phyloP scores from a whole-genome alignment of 2,113 vertebrate species.

The Neolamprologus tretocephalus region DNA sequence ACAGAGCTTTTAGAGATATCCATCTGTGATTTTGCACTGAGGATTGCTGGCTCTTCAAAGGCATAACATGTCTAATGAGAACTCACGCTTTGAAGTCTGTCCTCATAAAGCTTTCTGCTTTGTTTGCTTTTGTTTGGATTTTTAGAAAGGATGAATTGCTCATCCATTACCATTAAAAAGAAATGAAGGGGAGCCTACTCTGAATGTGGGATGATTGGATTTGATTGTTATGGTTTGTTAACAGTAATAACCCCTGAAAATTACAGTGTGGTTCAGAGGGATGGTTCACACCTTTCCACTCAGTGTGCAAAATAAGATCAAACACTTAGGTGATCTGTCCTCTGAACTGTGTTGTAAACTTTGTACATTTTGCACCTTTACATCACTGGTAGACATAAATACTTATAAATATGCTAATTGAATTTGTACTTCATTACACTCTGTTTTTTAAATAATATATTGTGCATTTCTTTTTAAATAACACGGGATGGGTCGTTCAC shows the following conservation, averaged over 20 bases:
- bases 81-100: slow-evolving; percentile 49
- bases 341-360: neutral
- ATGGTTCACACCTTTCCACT: neutral
- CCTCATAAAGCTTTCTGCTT: slow-evolving; percentile 21
- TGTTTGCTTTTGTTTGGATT: slow-evolving; percentile 40
- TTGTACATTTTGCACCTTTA: neutral
- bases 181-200: neutral
- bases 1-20: slow-evolving; percentile 6
- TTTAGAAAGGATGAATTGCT: slow-evolving; percentile 29
- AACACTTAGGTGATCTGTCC: neutral
- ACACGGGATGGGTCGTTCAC: neutral
- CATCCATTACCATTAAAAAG: slow-evolving; percentile 21
- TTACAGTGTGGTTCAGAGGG: neutral
- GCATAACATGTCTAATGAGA: slow-evolving; percentile 40
- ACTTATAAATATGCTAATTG: neutral
- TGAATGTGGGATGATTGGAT: slow-evolving; percentile 11
- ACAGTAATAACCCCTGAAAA: neutral
- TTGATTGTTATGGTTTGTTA: slow-evolving; percentile 4
- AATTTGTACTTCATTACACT: neutral
- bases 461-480: neutral
- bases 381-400: neutral
- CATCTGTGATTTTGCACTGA: slow-evolving; percentile 36
- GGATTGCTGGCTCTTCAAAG: slow-evolving; percentile 46
- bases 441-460: neutral
- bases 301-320: neutral